phyloP scores from a whole-genome alignment of 2,113 vertebrate genomes.

The Diglossa brunneiventris region DNA sequence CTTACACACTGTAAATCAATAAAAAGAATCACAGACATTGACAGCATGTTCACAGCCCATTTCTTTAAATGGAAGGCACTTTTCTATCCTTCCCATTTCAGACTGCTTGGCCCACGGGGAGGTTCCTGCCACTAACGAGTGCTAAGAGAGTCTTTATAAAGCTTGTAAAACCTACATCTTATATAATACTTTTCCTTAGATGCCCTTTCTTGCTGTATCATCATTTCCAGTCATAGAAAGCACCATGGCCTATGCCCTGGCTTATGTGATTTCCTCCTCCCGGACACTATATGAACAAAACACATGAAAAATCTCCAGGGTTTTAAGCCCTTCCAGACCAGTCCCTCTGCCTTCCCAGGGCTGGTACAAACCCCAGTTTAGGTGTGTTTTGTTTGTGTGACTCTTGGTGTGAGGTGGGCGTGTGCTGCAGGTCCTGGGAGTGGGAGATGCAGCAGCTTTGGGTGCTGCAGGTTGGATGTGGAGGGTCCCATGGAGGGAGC shows the following conservation, averaged over 20 bases:
- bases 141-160: slow-evolving; percentile 28
- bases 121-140: slow-evolving; percentile 11
- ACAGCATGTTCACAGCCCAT: slow-evolving; percentile 57
- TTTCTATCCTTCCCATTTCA: slow-evolving; percentile 22
- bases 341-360: not conserved
- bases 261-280: not conserved
- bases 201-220: not conserved
- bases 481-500: not conserved
- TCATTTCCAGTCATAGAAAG: not conserved
- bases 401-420: not conserved
- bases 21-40: slow-evolving; percentile 62
- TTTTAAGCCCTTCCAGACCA: not conserved
- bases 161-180: slow-evolving; percentile 14
- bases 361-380: not conserved
- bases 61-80: slow-evolving; percentile 64
- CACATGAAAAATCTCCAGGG: not conserved
- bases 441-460: not conserved
- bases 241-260: not conserved
- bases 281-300: not conserved
- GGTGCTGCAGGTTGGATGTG: not conserved
- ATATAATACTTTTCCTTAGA: not conserved
- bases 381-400: not conserved
- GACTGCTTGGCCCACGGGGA: not conserved
- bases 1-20: slow-evolving; percentile 55
- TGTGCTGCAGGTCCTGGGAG: not conserved